These are phyloP conservation scores for Champsocephalus esox DNA, from an alignment of 2,797 vertebrate genomes.

Conservation along the genomic window DNA sequence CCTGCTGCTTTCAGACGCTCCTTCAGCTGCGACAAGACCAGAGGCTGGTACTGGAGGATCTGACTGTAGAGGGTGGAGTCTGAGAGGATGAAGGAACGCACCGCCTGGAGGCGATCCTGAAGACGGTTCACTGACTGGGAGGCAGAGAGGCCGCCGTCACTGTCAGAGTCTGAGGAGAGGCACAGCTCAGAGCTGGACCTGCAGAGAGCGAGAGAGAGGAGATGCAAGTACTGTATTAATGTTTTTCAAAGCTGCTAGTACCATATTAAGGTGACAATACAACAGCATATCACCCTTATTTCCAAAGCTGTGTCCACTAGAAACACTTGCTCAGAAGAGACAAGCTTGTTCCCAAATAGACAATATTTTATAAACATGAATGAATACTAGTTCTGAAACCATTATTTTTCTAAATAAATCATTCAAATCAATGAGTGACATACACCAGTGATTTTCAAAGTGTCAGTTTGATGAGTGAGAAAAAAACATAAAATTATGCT, in stretches of 20 bases:
- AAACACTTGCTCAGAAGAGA: not conserved
- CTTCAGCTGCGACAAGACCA: conserved; percentile 89
- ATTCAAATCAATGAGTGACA: no score
- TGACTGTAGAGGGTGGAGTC: conserved; percentile 83
- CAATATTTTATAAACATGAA: no score
- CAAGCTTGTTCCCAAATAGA: no score
- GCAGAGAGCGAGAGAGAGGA: not conserved
- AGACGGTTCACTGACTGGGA: conserved; percentile 85
- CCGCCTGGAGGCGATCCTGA: conserved; percentile 81
- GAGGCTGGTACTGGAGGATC: conserved; percentile 92
- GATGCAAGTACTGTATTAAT: not conserved
- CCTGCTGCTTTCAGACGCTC: conserved; percentile 87
- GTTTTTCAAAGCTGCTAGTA: not conserved
- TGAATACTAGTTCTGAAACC: no score
- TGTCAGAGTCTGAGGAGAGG: conserved; percentile 80
- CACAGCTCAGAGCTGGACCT: conserved; percentile 86
- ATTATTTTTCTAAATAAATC: no score
- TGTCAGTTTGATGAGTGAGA: no score
- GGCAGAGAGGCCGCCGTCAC: conserved; percentile 80
- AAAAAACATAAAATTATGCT: no score
- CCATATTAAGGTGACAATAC: not conserved
- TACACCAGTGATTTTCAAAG: no score
- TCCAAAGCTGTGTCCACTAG: not conserved
- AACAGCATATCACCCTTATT: not conserved
- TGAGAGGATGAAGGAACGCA: conserved; percentile 87